A percentile compares a stretch with the other conserved stretches of the same genome.
phyloP scores from a whole-genome alignment of 1,140 invertebrate genomes.

The Hirudo medicinalis region DNA sequence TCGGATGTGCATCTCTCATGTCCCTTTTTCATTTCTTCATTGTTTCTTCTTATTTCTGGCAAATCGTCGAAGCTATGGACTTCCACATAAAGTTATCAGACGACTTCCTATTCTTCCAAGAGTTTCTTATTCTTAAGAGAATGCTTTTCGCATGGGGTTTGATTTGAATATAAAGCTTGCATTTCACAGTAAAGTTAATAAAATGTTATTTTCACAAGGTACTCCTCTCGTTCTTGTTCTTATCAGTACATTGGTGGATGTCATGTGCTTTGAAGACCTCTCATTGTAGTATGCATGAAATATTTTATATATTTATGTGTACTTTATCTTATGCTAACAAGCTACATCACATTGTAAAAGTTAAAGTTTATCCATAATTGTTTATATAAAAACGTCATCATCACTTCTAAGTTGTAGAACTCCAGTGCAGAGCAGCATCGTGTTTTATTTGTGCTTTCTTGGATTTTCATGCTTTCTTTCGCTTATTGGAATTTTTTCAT shows the following conservation, averaged over 20 bases:
- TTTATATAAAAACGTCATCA: background rate
- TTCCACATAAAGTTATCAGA: background rate
- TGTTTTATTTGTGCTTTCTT: conserved; percentile 5
- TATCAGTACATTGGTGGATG: no score
- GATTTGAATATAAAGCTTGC: no score
- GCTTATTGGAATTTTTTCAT: conserved; percentile 1
- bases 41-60: background rate
- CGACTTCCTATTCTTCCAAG: background rate
- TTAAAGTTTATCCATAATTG: background rate
- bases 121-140: background rate
- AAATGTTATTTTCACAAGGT: no score
- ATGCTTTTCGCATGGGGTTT: background rate
- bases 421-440: background rate
- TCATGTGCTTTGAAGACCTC: no score
- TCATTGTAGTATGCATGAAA: background rate
- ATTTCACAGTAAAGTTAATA: no score
- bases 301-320: background rate
- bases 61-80: background rate
- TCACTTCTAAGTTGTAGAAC: conserved; percentile 4
- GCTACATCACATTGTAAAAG: background rate
- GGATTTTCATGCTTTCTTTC: background rate
- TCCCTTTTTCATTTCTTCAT: background rate
- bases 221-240: no score
- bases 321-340: background rate
- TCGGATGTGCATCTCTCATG: background rate